Conservation (phyloP, 1,140 invertebrate genomes). For the Hyles vespertilio region DNA sequence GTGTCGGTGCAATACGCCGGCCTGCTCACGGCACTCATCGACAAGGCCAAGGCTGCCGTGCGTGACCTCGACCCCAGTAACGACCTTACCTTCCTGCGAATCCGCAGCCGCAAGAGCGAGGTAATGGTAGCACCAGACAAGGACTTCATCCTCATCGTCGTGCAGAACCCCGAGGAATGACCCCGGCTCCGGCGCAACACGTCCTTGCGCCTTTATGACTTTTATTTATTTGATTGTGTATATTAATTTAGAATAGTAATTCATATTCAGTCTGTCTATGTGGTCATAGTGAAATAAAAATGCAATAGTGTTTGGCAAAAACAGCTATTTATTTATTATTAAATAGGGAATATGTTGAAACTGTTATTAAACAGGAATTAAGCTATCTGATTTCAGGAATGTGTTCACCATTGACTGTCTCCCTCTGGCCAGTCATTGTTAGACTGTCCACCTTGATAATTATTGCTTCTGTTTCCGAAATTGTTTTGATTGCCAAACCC, state of each 20-base stretch:
- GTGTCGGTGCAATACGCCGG: slow-evolving; percentile 84
- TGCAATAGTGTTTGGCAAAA: no score
- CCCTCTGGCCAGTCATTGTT: not conserved
- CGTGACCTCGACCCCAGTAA: slow-evolving; percentile 87
- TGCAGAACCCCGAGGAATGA: slow-evolving; percentile 79
- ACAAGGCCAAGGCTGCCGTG: slow-evolving; percentile 83
- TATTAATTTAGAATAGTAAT: no score
- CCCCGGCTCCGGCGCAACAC: slow-evolving; percentile 27
- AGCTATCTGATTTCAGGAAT: not conserved
- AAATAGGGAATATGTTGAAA: no score
- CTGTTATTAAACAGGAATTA: not conserved
- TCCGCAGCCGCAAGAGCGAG: slow-evolving; percentile 94
- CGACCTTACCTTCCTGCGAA: slow-evolving; percentile 87
- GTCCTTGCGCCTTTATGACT: not conserved
- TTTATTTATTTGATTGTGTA: no score
- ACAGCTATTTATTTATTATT: no score
- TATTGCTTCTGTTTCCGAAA: slow-evolving; percentile 7
- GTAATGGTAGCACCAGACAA: slow-evolving; percentile 92
- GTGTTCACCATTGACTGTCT: not conserved
- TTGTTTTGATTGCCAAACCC: slow-evolving; percentile 1
- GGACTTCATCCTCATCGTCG: slow-evolving; percentile 82
- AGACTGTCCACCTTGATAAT: not conserved
- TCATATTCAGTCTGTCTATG: no score
- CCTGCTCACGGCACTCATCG: slow-evolving; percentile 80
- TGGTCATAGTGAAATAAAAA: no score